Evolutionary conservation across 1,140 invertebrate species (phyloP).

Genomic region (Berghia stephanieae): DNA sequence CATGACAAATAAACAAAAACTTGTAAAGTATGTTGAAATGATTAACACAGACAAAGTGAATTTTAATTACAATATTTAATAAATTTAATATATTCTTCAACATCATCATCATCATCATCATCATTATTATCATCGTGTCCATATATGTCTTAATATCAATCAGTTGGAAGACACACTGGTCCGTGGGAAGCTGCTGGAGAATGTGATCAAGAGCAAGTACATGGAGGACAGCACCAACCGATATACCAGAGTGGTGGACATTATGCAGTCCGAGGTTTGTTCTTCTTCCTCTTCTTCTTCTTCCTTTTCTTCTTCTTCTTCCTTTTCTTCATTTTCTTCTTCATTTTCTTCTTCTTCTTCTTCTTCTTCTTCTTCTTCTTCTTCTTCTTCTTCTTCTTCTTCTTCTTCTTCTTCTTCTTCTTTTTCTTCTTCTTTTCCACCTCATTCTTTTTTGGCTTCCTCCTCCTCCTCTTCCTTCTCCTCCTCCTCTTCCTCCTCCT

Average conservation of each 20-base stretch:
- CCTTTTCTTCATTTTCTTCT: not conserved
- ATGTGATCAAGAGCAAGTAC: conserved; percentile 32
- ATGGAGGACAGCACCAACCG: conserved; percentile 13
- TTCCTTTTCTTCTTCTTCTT: not conserved
- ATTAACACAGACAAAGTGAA: no score
- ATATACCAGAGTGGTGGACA: conserved; percentile 31
- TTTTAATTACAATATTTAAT: no score
- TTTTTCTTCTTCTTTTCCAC: no score
- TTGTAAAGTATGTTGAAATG: no score
- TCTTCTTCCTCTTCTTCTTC: not conserved
- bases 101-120: not conserved
- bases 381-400: conserved; percentile 16
- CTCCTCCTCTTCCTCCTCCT: no score
- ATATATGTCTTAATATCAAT: not conserved
- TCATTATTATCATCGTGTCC: not conserved
- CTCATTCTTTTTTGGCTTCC: no score
- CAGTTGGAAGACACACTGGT: conserved; percentile 34
- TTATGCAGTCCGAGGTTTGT: conserved; percentile 44
- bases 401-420: no score
- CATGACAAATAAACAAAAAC: no score
- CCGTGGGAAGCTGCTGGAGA: conserved; percentile 23
- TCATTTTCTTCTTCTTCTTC: not conserved
- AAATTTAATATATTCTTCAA: not conserved
- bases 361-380: not conserved
- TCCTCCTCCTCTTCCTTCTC: no score